phyloP scores from a whole-genome alignment of 2,888 invertebrate species.

The Buathra laborator region DNA sequence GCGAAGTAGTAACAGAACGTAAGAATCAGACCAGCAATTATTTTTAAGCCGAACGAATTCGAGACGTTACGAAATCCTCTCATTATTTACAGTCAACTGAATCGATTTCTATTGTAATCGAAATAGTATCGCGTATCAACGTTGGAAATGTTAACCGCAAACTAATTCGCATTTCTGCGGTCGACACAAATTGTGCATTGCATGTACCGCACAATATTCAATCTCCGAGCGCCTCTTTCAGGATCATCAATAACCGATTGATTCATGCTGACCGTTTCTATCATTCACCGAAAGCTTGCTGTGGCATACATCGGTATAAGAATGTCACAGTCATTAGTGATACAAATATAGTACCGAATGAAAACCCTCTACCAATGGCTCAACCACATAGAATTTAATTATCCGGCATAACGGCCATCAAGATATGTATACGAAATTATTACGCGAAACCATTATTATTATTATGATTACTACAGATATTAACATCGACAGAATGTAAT shows the following conservation, averaged over 20 bases:
- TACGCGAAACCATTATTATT: too few species aligned
- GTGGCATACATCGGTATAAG: neutral
- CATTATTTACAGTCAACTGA: neutral
- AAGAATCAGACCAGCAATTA: neutral
- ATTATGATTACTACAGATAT: neutral
- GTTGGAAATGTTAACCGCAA: neutral
- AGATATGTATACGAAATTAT: neutral
- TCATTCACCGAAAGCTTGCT: neutral
- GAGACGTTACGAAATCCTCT: neutral
- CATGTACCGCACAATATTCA: neutral
- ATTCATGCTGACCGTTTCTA: conserved; percentile 1
- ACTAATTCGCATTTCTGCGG: conserved; percentile 17
- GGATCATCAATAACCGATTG: conserved; percentile 16
- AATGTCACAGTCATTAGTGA: neutral
- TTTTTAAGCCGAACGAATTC: neutral
- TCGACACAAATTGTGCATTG: neutral
- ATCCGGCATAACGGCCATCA: neutral
- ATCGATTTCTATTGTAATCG: conserved; percentile 5
- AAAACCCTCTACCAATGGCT: neutral
- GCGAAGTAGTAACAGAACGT: neutral
- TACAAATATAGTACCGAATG: neutral
- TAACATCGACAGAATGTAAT: neutral
- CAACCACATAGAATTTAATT: conserved; percentile 1
- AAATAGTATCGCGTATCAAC: neutral
- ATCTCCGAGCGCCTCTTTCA: neutral